A percentile compares a stretch with the other conserved stretches of the same genome.
phyloP scores from a whole-genome alignment of 1,140 invertebrate species.

The Ditylenchus dipsaci region DNA sequence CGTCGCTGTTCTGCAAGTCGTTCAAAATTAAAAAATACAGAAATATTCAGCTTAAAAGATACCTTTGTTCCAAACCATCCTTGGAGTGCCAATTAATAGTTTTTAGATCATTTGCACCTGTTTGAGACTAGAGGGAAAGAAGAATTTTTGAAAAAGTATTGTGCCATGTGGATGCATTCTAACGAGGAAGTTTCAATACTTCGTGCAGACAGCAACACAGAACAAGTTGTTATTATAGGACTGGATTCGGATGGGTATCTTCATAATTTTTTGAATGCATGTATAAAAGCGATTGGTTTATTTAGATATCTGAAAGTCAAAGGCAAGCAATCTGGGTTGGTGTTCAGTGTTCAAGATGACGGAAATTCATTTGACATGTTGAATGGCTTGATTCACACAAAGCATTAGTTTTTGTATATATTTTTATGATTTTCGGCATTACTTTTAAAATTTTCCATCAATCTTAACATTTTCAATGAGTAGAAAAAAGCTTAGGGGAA shows the following conservation, averaged over 20 bases:
- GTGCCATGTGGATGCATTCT: conserved; percentile 79
- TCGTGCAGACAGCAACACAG: conserved; percentile 61
- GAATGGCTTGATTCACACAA: conserved; percentile 61
- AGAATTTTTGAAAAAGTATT: conserved; percentile 73
- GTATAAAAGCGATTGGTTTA: not conserved
- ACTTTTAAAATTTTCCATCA: no score
- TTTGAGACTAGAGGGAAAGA: conserved; percentile 68
- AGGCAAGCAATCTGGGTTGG: conserved; percentile 62
- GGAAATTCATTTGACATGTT: conserved; percentile 94
- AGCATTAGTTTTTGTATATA: not conserved
- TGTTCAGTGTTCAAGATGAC: conserved; percentile 77
- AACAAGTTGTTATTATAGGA: conserved; percentile 66
- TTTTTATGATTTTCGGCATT: no score
- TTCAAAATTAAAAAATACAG: no score
- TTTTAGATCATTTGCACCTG: conserved; percentile 70
- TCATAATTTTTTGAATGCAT: not conserved
- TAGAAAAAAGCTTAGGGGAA: no score
- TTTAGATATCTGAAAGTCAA: conserved; percentile 70
- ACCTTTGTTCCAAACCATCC: no score
- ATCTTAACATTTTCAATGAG: no score
- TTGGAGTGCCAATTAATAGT: no score
- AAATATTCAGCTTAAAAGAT: no score
- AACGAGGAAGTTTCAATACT: conserved; percentile 69
- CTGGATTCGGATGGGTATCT: conserved; percentile 73
- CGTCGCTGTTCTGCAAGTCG: no score